These are phyloP conservation scores for Cebus imitator DNA, from an alignment of 2,113 vertebrate genomes.

Conservation along the genomic window DNA sequence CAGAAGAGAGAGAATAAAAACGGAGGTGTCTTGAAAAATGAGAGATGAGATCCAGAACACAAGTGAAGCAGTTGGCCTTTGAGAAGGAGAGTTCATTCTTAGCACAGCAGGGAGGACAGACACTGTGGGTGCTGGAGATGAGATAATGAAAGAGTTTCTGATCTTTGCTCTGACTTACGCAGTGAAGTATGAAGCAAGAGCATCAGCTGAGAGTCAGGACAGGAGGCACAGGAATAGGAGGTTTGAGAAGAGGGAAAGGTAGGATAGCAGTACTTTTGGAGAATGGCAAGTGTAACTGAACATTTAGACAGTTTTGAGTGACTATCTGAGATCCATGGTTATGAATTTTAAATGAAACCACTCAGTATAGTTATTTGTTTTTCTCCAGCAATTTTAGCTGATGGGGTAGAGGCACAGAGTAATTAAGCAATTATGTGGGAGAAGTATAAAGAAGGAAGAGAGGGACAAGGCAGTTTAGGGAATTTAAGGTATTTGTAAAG, in stretches of 20 bases:
- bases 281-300: neutral
- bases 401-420: neutral
- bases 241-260: neutral
- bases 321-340: neutral
- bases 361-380: neutral
- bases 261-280: neutral
- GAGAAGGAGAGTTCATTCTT: neutral
- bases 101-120: neutral
- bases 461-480: neutral
- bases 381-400: conserved; percentile 35
- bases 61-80: neutral
- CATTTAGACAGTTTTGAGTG: neutral
- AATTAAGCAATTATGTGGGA: neutral
- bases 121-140: neutral
- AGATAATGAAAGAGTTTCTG: neutral
- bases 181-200: neutral
- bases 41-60: neutral
- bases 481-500: neutral
- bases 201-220: neutral
- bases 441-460: neutral
- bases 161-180: neutral
- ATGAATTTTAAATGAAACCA: conserved; percentile 28
- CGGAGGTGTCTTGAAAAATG: neutral
- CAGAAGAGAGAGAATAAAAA: neutral
- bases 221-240: neutral